These are phyloP conservation scores for Aphis gossypii DNA, from an alignment of 1,140 invertebrate species.

Conservation along the genomic window DNA sequence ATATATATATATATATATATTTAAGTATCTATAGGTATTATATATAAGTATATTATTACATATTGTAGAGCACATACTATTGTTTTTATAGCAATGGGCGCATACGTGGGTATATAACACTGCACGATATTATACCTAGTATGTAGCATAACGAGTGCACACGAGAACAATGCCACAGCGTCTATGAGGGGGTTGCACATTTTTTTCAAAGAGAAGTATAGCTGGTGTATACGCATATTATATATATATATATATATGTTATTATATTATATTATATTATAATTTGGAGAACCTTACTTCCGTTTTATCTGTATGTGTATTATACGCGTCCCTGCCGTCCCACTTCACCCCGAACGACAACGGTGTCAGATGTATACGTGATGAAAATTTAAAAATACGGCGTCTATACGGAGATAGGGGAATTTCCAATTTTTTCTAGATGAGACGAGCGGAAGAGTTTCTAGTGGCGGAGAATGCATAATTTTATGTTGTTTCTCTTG, in stretches of 20 bases:
- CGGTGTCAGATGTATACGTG: constrained; percentile 27
- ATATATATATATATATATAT: background rate
- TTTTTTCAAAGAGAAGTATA: background rate
- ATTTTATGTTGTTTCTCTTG: background rate
- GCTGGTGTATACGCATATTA: background rate
- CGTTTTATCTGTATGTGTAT: background rate
- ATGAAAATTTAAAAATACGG: constrained; percentile 5
- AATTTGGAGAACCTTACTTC: background rate
- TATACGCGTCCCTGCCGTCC: background rate
- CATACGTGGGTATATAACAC: background rate
- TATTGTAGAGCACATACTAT: background rate
- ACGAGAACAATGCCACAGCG: background rate
- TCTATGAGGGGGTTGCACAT: background rate
- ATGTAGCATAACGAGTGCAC: background rate
- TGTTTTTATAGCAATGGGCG: constrained; percentile 1
- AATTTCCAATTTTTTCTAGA: constrained; percentile 12
- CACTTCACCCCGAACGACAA: background rate
- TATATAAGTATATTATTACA: background rate
- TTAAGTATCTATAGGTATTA: background rate
- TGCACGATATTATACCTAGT: no score
- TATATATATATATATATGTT: background rate
- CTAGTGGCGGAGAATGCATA: background rate
- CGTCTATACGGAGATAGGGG: background rate
- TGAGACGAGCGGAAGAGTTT: background rate
- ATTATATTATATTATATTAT: background rate